Evolutionary conservation across 2,113 vertebrate genomes (phyloP).

Genomic region (Lophotis ruficrista): DNA sequence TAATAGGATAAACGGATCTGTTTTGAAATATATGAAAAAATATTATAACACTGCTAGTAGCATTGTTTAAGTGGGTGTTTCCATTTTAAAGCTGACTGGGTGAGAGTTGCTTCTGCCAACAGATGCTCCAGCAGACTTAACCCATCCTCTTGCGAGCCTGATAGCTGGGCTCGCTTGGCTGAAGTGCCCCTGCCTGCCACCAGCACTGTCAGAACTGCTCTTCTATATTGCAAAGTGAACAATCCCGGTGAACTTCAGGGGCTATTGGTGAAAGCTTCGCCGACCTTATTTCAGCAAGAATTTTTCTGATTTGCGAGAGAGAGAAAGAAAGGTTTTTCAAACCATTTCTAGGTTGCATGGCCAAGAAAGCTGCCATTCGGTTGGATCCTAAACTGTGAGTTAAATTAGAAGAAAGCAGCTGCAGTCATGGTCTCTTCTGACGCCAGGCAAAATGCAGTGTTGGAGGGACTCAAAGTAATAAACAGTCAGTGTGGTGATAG

Average conservation of each 20-base stretch:
- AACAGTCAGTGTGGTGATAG: neutral
- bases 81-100: neutral
- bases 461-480: neutral
- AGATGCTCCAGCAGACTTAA: neutral
- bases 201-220: accelerated
- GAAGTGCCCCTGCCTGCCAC: neutral
- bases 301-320: neutral
- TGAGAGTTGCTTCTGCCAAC: neutral
- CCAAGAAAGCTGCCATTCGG: neutral
- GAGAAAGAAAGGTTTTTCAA: neutral
- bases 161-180: neutral
- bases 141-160: accelerated
- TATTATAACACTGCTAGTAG: neutral
- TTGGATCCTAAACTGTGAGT: neutral
- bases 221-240: accelerated
- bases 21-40: neutral
- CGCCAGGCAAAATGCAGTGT: neutral
- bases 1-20: constrained; percentile 5
- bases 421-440: neutral
- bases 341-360: neutral
- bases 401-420: neutral
- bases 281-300: neutral
- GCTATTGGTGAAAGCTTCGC: accelerated
- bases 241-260: accelerated
- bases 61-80: neutral